These are phyloP conservation scores for Mnemiopsis leidyi DNA, from an alignment of 37 sponge, comb jelly and placozoan genomes.

Conservation along the genomic window DNA sequence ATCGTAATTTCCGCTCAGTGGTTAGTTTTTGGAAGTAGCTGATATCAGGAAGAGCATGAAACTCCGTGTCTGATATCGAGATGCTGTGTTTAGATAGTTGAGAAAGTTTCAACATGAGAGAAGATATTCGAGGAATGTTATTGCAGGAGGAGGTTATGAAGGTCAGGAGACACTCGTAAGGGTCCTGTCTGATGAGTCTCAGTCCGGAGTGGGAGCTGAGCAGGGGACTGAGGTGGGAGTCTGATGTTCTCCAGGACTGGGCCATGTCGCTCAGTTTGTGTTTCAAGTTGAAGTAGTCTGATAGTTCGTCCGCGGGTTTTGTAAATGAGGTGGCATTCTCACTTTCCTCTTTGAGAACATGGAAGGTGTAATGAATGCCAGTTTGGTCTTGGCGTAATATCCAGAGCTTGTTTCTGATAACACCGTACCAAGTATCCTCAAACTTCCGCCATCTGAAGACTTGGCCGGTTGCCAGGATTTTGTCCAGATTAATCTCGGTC, in stretches of 20 bases:
- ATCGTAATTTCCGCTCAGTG: conserved; percentile 70
- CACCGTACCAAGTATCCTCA: conserved; percentile 50
- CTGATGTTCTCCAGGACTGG: background rate
- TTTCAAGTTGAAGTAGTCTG: conserved; percentile 29
- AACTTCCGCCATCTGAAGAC: conserved; percentile 58
- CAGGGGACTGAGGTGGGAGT: conserved; percentile 3
- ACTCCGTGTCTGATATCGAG: background rate
- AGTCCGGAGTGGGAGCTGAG: conserved; percentile 64
- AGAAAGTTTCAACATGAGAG: conserved; percentile 77
- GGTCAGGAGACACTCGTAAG: conserved; percentile 78
- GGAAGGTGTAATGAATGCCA: conserved; percentile 11
- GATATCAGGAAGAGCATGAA: conserved; percentile 72
- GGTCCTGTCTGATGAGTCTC: conserved; percentile 82
- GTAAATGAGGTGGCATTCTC: background rate
- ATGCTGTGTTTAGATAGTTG: background rate
- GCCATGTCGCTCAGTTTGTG: background rate
- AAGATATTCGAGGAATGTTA: conserved; percentile 80
- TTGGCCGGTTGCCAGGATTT: conserved; percentile 55
- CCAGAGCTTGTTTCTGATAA: background rate
- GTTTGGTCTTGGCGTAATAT: background rate
- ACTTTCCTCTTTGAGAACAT: background rate
- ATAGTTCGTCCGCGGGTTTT: background rate
- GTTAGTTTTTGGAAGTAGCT: conserved; percentile 51
- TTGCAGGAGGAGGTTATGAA: conserved; percentile 97
- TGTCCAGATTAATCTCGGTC: conserved; percentile 39